Evolutionary conservation across 2,797 vertebrate species (phyloP).

Genomic region (Anabacerthia variegaticeps): DNA sequence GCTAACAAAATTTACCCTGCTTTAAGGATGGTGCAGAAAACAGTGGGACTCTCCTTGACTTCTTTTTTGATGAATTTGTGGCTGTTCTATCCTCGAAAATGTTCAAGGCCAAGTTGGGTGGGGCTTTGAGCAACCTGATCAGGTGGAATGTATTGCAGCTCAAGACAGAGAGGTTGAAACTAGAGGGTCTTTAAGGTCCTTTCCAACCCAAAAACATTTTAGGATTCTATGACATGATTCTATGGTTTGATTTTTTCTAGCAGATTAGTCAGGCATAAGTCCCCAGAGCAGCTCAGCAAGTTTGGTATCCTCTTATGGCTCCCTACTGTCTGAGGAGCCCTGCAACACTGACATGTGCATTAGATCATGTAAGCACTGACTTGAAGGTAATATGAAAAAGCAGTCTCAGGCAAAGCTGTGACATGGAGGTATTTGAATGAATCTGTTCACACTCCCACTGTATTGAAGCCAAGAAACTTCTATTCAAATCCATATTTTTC

Average conservation of each 20-base stretch:
- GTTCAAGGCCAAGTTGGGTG: neutral
- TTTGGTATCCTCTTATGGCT: neutral
- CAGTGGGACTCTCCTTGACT: neutral
- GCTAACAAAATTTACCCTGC: neutral
- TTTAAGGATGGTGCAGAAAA: neutral
- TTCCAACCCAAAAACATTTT: neutral
- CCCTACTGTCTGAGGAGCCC: neutral
- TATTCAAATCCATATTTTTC: neutral
- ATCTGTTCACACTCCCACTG: rapidly evolving
- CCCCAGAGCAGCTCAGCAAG: neutral
- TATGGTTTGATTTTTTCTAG: neutral
- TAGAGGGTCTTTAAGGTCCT: neutral
- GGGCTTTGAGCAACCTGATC: neutral
- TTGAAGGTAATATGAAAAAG: neutral
- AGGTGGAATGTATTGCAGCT: neutral
- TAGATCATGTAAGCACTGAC: neutral
- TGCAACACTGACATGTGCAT: neutral
- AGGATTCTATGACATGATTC: neutral
- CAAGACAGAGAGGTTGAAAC: rapidly evolving
- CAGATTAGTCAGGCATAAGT: neutral
- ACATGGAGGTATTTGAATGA: neutral
- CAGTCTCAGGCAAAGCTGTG: neutral
- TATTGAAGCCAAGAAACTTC: neutral
- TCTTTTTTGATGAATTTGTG: neutral
- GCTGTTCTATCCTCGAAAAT: neutral